Evolutionary conservation across 2,113 vertebrate genomes (phyloP).

Genomic region (Ceuthmochares aereus): DNA sequence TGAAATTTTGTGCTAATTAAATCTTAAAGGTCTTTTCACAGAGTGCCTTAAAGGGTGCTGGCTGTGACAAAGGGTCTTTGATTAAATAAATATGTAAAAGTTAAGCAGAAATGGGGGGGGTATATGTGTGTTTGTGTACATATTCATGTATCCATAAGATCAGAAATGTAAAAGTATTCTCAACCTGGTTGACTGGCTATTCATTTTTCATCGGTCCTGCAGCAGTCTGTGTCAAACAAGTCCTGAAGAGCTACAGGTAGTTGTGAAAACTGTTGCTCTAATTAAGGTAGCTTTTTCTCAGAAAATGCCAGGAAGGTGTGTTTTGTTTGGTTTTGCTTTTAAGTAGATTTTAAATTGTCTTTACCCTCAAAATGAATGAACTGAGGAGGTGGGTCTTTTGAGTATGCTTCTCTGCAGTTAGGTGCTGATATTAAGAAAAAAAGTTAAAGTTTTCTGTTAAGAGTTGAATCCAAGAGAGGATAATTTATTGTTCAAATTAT

Average conservation of each 20-base stretch:
- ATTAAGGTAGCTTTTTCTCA: background rate
- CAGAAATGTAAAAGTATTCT: background rate
- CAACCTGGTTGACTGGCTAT: fast-evolving
- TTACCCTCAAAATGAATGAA: background rate
- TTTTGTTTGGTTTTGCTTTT: background rate
- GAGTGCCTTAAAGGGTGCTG: background rate
- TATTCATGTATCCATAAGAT: background rate
- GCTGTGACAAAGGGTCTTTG: background rate
- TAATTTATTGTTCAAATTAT: background rate
- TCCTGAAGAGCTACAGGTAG: background rate
- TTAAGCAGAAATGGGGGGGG: background rate
- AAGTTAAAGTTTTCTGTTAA: background rate
- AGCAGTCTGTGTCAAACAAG: background rate
- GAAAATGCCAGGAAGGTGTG: background rate
- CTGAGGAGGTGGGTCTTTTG: background rate
- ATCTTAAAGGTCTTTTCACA: background rate
- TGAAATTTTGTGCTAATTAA: background rate
- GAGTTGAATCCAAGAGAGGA: background rate
- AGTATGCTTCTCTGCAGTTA: background rate
- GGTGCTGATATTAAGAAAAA: background rate
- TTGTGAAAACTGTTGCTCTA: background rate
- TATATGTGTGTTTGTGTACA: background rate
- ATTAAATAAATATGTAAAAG: background rate
- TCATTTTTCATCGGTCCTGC: background rate
- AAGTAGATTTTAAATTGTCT: background rate